phyloP scores from a whole-genome alignment of 53 echinoderm and acorn worm genomes.

The Crossaster papposus region DNA sequence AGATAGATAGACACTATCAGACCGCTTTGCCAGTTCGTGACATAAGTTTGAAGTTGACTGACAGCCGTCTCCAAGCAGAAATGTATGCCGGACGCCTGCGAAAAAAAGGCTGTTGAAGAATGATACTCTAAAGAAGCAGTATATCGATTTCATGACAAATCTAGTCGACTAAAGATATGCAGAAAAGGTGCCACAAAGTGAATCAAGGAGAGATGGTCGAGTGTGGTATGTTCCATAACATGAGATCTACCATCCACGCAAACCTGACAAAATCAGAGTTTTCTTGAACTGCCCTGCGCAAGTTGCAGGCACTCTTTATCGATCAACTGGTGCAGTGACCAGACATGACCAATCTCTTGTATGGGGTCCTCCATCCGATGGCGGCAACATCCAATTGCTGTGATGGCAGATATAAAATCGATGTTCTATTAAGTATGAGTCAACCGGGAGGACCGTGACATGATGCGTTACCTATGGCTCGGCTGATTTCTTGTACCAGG shows the following conservation, averaged over 20 bases:
- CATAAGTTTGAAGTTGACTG: slow-evolving; percentile 46
- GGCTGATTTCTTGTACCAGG: too few relatives aligned
- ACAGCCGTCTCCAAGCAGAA: slow-evolving; percentile 60
- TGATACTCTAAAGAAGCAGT: slow-evolving; percentile 34
- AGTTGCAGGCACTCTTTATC: slow-evolving; percentile 30
- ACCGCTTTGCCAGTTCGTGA: slow-evolving; percentile 60
- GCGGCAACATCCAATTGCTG: slow-evolving; percentile 31
- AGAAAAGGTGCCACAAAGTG: slow-evolving; percentile 42
- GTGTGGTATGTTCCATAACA: slow-evolving; percentile 66
- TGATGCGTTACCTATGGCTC: slow-evolving; percentile 54
- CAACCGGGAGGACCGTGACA: slow-evolving; percentile 19
- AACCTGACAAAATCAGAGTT: slow-evolving; percentile 34
- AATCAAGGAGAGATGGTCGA: background rate
- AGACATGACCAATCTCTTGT: slow-evolving; percentile 26
- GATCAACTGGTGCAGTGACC: slow-evolving; percentile 46
- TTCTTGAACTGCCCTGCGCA: slow-evolving; percentile 60
- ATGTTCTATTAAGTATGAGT: slow-evolving; percentile 66
- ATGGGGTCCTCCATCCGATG: slow-evolving; percentile 55
- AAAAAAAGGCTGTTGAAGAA: slow-evolving; percentile 55
- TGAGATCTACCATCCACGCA: slow-evolving; percentile 49
- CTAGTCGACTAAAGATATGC: slow-evolving; percentile 58
- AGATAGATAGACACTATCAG: too few relatives aligned
- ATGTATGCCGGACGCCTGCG: slow-evolving; percentile 30
- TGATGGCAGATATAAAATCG: slow-evolving; percentile 43
- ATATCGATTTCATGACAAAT: slow-evolving; percentile 59